phyloP scores from a whole-genome alignment of 2,113 vertebrate species.

The Lagopus muta region DNA sequence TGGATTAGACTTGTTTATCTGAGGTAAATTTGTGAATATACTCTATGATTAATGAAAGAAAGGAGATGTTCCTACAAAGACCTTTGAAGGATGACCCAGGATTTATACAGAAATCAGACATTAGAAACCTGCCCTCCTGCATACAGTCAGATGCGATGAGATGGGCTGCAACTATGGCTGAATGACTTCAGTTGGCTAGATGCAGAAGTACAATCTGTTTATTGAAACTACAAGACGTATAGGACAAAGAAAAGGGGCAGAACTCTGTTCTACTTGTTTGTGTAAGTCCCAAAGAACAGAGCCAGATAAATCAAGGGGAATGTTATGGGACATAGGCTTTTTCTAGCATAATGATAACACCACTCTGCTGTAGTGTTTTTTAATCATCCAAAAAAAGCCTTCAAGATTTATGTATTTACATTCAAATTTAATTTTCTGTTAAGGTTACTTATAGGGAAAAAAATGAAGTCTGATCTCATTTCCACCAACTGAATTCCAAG shows the following conservation, averaged over 20 bases:
- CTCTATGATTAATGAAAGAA: neutral
- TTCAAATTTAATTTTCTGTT: neutral
- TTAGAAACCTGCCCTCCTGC: neutral
- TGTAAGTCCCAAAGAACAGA: neutral
- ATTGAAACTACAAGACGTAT: neutral
- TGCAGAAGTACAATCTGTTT: neutral
- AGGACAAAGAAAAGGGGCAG: neutral
- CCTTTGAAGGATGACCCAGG: neutral
- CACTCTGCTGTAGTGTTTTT: neutral
- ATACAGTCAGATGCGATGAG: neutral
- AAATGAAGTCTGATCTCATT: neutral
- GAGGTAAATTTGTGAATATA: neutral
- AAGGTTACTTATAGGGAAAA: neutral
- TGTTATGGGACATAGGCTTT: neutral
- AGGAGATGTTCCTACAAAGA: neutral
- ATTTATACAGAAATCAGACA: neutral
- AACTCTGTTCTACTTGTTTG: neutral
- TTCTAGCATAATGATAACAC: neutral
- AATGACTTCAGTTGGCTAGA: neutral
- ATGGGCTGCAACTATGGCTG: neutral
- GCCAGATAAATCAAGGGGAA: neutral
- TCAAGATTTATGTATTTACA: neutral
- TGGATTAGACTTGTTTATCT: neutral
- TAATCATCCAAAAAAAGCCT: neutral
- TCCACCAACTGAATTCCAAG: slow-evolving; percentile 12